Evolutionary conservation across 2,113 vertebrate genomes (phyloP).

Genomic region (Ramphastos sulfuratus): DNA sequence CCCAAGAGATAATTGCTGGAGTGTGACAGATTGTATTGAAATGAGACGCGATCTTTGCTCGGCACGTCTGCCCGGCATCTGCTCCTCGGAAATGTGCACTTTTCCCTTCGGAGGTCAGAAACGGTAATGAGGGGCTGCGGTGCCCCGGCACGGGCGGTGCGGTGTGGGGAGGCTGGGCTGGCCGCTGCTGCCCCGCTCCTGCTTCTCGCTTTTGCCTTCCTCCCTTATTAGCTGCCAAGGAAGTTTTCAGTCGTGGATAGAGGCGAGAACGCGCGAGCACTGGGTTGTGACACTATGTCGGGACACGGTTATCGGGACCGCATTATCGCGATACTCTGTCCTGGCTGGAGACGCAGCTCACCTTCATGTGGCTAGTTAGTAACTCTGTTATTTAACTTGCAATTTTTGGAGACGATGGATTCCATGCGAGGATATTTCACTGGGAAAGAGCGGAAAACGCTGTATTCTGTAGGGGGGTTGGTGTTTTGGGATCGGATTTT

Average conservation of each 20-base stretch:
- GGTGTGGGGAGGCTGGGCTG: background rate
- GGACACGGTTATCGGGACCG: background rate
- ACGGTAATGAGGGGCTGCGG: conserved; percentile 50
- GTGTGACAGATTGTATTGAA: conserved; percentile 69
- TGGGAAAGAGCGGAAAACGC: background rate
- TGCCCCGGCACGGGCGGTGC: conserved; percentile 61
- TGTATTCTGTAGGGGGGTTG: background rate
- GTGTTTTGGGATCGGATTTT: background rate
- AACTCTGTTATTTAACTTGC: background rate
- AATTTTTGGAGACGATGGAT: background rate
- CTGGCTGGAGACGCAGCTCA: background rate
- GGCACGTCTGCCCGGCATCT: conserved; percentile 68
- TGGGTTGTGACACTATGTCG: background rate
- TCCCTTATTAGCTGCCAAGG: background rate
- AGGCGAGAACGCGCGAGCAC: background rate
- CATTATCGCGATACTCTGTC: background rate
- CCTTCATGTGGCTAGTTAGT: background rate
- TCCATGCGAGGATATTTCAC: background rate
- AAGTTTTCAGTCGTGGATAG: conserved; percentile 43
- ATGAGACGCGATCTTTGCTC: conserved; percentile 64
- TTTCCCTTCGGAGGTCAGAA: conserved; percentile 60
- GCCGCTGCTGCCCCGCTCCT: background rate
- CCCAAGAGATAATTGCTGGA: conserved; percentile 67
- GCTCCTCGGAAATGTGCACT: conserved; percentile 37
- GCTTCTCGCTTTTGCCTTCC: background rate